Evolutionary conservation across 1,140 invertebrate species (phyloP).

Genomic region (Geopemphigus sp.): DNA sequence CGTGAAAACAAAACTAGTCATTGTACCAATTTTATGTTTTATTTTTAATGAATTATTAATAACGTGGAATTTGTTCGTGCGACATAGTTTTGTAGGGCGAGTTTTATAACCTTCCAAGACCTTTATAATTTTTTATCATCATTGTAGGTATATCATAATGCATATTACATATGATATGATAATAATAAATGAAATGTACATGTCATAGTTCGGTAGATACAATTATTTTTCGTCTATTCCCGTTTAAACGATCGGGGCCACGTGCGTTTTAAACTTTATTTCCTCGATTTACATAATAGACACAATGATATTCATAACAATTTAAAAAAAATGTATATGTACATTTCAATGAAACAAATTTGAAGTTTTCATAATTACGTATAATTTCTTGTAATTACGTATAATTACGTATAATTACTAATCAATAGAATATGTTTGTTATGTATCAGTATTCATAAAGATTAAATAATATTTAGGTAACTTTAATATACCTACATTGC

Average conservation of each 20-base stretch:
- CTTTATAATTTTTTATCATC: constrained; percentile 28
- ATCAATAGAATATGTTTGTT: too few species aligned
- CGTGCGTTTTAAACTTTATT: background rate
- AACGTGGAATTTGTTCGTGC: background rate
- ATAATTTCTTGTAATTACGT: too few species aligned
- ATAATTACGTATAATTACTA: too few species aligned
- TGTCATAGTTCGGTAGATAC: too few species aligned
- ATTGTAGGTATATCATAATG: background rate
- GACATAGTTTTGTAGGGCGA: constrained; percentile 14
- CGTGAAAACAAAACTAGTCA: background rate
- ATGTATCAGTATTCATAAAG: too few species aligned
- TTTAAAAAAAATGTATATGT: too few species aligned
- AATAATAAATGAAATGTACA: background rate
- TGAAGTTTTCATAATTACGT: too few species aligned
- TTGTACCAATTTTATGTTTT: constrained; percentile 22
- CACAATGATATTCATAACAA: too few species aligned
- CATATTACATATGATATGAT: background rate
- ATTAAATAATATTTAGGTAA: too few species aligned
- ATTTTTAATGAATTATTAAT: constrained; percentile 40
- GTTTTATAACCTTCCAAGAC: constrained; percentile 16
- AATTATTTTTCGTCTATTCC: background rate
- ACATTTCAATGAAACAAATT: too few species aligned
- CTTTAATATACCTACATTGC: too few species aligned
- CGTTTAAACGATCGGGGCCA: background rate
- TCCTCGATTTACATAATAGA: too few species aligned